Base-by-base conservation (phyloP, 35 echinoderm and acorn worm species). In the Chiridota heheva region DNA sequence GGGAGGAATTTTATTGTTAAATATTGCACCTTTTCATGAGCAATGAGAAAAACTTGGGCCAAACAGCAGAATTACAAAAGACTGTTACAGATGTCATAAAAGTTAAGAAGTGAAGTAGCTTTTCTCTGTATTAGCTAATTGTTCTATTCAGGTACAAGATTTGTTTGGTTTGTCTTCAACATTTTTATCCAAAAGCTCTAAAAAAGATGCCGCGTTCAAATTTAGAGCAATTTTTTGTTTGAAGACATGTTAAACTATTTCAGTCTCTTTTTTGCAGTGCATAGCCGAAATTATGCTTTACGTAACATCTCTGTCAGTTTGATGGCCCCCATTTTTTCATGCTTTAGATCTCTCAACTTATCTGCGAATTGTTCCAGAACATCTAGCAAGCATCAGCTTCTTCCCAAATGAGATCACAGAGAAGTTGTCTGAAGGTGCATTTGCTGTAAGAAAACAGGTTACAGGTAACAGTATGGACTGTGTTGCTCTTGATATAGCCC, bases 401-500 rank as follows among this genome's bases (percentile, higher is more conserved):
- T n/a, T n/a, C n/a, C n/a, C n/a, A n/a, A n/a, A n/a, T n/a, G n/a
- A n/a, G n/a, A n/a, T n/a, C n/a, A n/a, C n/a, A n/a, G n/a, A n/a
- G n/a, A n/a, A n/a, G n/a, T 84, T 90, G 13, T 15, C 76, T 42
- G 30, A 77, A 29, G 71, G 88, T 13, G 70, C 81, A 43, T 90
- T 90, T 90, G 81, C 82, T 13, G 37, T 72, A 4, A 90, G 69
- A 58, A n/a, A n/a, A n/a, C n/a, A n/a, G n/a, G 68, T 90, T 2
- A 68, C 32, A 31, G 84, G 79, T 32, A 55, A 40, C n/a, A 64
- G 67, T 0, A 82, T 46, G 33, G 82, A 77, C 15, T 84, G 42
- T 59, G 66, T 89, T 7, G 91, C 80, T 5, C 28, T 84, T 29
- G 86, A 89, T 73, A 86, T 89, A 64, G 49, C 63, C 4, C 91